These are phyloP conservation scores for Thermophis baileyi DNA, from an alignment of 2,113 vertebrate genomes.

Conservation along the genomic window DNA sequence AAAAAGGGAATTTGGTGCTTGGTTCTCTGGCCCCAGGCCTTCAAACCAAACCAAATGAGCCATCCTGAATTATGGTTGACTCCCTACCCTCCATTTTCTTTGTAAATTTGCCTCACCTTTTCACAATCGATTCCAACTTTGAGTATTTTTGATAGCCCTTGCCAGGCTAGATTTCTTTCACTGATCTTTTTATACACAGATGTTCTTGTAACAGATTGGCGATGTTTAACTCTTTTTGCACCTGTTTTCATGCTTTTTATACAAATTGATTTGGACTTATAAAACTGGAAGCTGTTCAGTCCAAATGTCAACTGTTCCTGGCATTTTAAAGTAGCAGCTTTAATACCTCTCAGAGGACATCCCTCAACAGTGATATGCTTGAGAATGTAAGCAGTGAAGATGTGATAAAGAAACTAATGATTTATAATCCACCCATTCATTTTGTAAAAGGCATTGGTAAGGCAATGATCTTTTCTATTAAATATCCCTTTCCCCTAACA, in stretches of 20 bases:
- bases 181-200: conserved; percentile 22
- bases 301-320: conserved; percentile 39
- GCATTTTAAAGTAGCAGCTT: conserved; percentile 56
- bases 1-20: not conserved
- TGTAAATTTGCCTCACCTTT: not conserved
- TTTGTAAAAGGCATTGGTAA: conserved; percentile 54
- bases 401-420: not conserved
- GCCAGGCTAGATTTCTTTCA: conserved; percentile 53
- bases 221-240: conserved; percentile 66
- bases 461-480: conserved; percentile 55
- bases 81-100: not conserved
- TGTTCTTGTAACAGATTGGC: conserved; percentile 59
- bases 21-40: not conserved
- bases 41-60: not conserved
- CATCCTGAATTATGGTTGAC: not conserved
- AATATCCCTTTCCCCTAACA: conserved; percentile 7
- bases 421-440: conserved; percentile 39
- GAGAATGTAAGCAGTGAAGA: not conserved
- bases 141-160: conserved; percentile 4
- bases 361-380: conserved; percentile 25
- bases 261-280: conserved; percentile 63
- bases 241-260: conserved; percentile 60
- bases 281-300: conserved; percentile 53
- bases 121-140: conserved; percentile 20
- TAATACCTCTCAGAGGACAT: conserved; percentile 53